phyloP scores from a whole-genome alignment of 1,140 invertebrate genomes.

The Drosophila funebris region DNA sequence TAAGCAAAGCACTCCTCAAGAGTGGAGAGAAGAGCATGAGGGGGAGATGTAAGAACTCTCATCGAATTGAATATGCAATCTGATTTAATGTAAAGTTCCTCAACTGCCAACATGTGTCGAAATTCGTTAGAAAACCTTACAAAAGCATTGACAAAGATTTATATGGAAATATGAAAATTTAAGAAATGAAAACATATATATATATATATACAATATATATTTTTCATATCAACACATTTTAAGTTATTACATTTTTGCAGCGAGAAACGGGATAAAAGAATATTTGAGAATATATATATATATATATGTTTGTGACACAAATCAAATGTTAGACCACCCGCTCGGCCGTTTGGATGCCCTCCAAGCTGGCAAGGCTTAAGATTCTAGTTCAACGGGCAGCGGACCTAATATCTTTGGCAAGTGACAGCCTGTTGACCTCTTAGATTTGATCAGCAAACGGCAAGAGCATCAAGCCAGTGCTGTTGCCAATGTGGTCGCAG shows the following conservation, averaged over 20 bases:
- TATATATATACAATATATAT: no score
- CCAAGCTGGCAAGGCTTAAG: constrained; percentile 8
- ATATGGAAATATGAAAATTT: neutral
- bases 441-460: neutral
- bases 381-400: neutral
- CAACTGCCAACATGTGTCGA: neutral
- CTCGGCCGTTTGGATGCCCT: constrained; percentile 1
- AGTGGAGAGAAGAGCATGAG: neutral
- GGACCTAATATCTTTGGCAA: constrained; percentile 2
- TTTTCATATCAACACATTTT: no score
- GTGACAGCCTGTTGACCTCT: constrained; percentile 26
- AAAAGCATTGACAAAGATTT: neutral
- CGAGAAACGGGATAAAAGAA: neutral
- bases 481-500: neutral
- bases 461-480: neutral
- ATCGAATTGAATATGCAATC: constrained; percentile 10
- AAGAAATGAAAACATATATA: neutral
- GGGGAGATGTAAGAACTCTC: neutral
- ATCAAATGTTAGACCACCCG: constrained; percentile 4
- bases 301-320: constrained; percentile 1
- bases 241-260: constrained; percentile 5
- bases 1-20: neutral
- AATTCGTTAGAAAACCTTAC: neutral
- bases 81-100: constrained; percentile 14
- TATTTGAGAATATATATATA: neutral